Base-by-base conservation (phyloP, 2,797 vertebrate genomes). In the Sebastolobus alascanus region DNA sequence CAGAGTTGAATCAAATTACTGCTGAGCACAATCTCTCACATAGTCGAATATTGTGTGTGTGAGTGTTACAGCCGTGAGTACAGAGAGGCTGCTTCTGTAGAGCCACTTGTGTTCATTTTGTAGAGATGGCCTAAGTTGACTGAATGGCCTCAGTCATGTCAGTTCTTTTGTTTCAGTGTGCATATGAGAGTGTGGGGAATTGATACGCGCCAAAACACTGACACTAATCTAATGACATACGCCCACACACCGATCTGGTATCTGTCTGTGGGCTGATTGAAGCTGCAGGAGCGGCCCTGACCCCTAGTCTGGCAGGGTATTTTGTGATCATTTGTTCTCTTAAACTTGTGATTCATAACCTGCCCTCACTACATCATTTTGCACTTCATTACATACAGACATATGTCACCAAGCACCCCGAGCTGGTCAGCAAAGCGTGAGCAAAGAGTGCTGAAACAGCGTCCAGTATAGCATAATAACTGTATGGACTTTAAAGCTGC, bases 321-420 rank as follows among this genome's bases (percentile, higher is more conserved):
- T 69, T 37, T 50, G 37, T 18, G 4, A 54, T 46, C 9, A 35
- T 65, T 33, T 71, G 6, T 72, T 58, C 25, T 6, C 33, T 61
- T 11, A 14, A 29, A 46, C 46, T 46, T 68, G 40, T 69, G 66
- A 65, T 25, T 70, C 25, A 55, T 50, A 40, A 13, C 43, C 58
- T 40, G 59, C 38, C 52, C 64, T 73, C 56, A 80, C 9, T 40
- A n/a, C 29, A 64, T 73, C 58, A 77, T 50, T 70, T 71, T 61
- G 55, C 43, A 67, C 43, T n/a, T 9, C 18, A 77, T 68, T 66
- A 33, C 55, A 70, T 52, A 69, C 16, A 35, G 20, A 75, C 29
- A 50, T 29, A 50, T 56, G 73, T 73, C 55, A 63, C 20, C 37
- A 29, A 20, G 37, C 58, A 22, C 12, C 46, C n/a, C 14, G 29